Evolutionary conservation across 2,797 vertebrate species (phyloP), one percentile per base, ranked within the genome.

Genomic region (Monodelphis domestica): DNA sequence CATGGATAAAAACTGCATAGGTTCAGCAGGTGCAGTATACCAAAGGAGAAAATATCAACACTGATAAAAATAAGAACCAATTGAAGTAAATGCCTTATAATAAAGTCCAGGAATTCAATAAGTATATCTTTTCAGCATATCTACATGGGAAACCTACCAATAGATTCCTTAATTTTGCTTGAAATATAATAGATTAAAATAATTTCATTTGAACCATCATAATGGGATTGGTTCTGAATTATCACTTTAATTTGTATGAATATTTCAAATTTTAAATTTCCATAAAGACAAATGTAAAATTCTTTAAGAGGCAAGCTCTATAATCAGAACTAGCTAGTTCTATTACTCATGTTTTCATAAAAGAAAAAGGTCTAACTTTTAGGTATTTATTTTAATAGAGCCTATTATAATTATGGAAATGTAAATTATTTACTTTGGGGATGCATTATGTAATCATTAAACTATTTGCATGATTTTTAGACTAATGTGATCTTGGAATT

Each of bases 221-320:
- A 89, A 54, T 29, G 93, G 29, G 54, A 92, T 92, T 96, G 91
- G 45, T 21, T n/a, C 87, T 53, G 59, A 91, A 89, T 93, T 38
- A 12, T 93, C 87, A 94, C 90, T 84, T 90, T 57, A 12, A 3
- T 52, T 29, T 57, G 5, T 51, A 63, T 53, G 50, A 55, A 38
- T 45, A 38, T 63, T 90, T 33, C 50, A 33, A 30, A 45, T 89
- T 90, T 94, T 52, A 54, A 54, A 38, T 94, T 89, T 78, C 45
- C 51, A n/a, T 9, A 54, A 38, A 53, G 38, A 70, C n/a, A 38
- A 53, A 93, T 93, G 89, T 53, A 33, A 70, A 90, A 88, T 84
- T 51, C 28, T 53, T 92, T 78, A 55, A 51, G 59, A 54, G 87
- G 6, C 28, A 91, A 95, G 28, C 29, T 50, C 15, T 89, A 89